phyloP scores from a whole-genome alignment of 2,797 vertebrate species.

The Sebastes alutus region DNA sequence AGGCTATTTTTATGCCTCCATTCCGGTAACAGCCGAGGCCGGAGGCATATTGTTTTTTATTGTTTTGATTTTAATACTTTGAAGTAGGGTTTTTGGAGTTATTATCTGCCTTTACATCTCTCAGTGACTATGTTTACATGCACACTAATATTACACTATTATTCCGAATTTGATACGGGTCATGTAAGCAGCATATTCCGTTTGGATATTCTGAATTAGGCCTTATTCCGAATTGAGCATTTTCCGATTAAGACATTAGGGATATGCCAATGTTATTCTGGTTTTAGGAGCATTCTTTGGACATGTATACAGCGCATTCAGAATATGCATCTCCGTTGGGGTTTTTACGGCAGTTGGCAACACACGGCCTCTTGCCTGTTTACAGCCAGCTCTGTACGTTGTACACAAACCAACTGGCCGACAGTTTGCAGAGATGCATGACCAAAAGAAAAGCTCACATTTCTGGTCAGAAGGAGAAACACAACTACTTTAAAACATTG shows the following conservation, averaged over 20 bases:
- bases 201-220: too few species aligned
- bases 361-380: not conserved
- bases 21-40: too few species aligned
- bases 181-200: too few species aligned
- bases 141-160: too few species aligned
- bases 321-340: too few species aligned
- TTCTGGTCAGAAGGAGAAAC: not conserved
- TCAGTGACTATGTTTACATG: not conserved
- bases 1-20: too few species aligned
- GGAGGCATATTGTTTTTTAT: not conserved
- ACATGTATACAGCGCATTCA: not conserved
- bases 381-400: fast-evolving
- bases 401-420: not conserved
- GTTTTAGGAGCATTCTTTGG: not conserved
- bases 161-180: too few species aligned
- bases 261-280: too few species aligned
- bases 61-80: not conserved
- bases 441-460: not conserved
- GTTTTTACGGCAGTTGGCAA: fast-evolving
- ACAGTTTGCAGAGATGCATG: not conserved
- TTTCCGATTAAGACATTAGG: too few species aligned
- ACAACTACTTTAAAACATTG: too few species aligned
- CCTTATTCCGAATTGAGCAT: too few species aligned
- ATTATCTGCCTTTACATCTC: not conserved
- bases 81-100: too few species aligned